Evolutionary conservation across 2,888 invertebrate genomes (phyloP), one percentile per base, ranked within the genome.

Genomic region (Cephus pygmeus): DNA sequence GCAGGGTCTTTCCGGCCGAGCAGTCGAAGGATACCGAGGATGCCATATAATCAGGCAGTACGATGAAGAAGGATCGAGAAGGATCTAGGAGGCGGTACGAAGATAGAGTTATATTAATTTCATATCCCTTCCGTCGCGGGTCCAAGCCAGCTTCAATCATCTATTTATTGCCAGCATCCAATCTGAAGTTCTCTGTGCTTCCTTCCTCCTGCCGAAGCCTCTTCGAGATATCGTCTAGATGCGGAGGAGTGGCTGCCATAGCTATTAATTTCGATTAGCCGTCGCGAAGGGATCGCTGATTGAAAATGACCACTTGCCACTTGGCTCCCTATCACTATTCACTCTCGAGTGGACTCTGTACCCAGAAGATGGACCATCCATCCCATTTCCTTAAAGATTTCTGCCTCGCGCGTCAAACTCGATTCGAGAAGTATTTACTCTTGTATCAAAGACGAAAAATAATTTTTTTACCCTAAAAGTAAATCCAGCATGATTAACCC

Each of bases 91-190:
- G 75, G 6, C 83, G 83, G 84, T 85, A 84, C 84, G 83, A 84
- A 85, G 86, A 87, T 87, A 82, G 87, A 88, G 87, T 88, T 89
- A 88, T 90, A 90, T 90, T 90, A 90, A 90, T 90, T 90, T 90
- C 90, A 90, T 90, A 90, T 90, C 89, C 90, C 90, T 89, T 88
- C 88, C 88, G 85, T 85, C 85, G 81, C 85, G 84, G 9, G 56
- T 56, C 56, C 40, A 23, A 36, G 34, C 40, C 73, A 77, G 78
- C 77, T 79, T 89, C 90, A 88, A 91, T 91, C 91, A 88, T 89
- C 90, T 88, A 90, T 91, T 91, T 90, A 91, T 90, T 90, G 87
- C 89, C 88, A 81, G 84, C 87, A 84, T 87, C 89, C 90, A 91
- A 91, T 91, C 90, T 76, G 73, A 35, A 78, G 35, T 23, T 74